Percentiles rank a stretch among this genome's conserved stretches.
Evolutionary conservation across 2,113 vertebrate genomes (phyloP).

Genomic region (Lepus timidus): DNA sequence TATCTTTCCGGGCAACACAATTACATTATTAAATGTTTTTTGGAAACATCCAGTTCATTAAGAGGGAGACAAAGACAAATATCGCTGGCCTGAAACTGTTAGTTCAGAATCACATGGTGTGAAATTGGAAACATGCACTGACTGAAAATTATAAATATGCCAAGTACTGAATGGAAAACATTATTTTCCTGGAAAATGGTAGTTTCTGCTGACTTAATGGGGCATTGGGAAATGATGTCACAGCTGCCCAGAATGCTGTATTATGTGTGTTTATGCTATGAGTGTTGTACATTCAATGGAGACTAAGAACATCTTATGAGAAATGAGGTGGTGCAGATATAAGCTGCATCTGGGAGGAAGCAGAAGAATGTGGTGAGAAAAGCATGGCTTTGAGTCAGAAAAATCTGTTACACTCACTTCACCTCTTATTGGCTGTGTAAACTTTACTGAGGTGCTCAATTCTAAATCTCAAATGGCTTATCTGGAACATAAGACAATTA

Average conservation of each 20-base stretch:
- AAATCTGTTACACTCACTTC: background rate
- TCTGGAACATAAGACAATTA: background rate
- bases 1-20: conserved; percentile 53
- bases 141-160: conserved; percentile 74
- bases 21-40: conserved; percentile 59
- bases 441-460: background rate
- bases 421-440: background rate
- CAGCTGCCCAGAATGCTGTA: background rate
- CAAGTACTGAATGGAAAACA: conserved; percentile 53
- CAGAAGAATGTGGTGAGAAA: background rate
- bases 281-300: background rate
- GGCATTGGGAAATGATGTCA: conserved; percentile 56
- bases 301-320: background rate
- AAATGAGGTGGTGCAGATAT: background rate
- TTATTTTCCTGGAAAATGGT: conserved; percentile 55
- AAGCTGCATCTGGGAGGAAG: background rate
- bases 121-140: conserved; percentile 72
- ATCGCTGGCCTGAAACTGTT: conserved; percentile 66
- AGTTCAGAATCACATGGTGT: conserved; percentile 74
- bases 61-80: conserved; percentile 76
- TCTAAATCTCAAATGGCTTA: conserved; percentile 5
- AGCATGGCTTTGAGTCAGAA: background rate
- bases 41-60: conserved; percentile 76
- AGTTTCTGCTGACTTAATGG: conserved; percentile 50
- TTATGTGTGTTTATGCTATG: background rate